phyloP scores from a whole-genome alignment of 2,888 invertebrate species.

The Autographa gamma region DNA sequence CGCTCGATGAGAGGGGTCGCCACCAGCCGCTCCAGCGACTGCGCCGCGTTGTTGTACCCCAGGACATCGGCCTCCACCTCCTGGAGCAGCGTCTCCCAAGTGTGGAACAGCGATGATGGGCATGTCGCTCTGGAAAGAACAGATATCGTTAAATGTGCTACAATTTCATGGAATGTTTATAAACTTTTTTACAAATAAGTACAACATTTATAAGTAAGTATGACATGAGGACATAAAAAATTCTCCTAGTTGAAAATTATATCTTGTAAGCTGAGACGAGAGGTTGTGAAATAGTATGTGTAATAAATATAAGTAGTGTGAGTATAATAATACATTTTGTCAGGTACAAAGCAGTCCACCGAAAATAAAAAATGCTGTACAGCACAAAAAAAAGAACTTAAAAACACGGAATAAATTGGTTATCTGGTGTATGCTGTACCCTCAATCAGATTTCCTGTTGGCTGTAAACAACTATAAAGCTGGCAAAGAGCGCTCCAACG shows the following conservation, averaged over 20 bases:
- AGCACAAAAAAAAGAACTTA: too few relatives aligned
- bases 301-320: too few relatives aligned
- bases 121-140: constrained; percentile 91
- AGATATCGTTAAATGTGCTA: not conserved
- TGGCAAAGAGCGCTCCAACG: not conserved
- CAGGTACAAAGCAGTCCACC: too few relatives aligned
- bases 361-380: too few relatives aligned
- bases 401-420: not conserved
- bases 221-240: too few relatives aligned
- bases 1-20: constrained; percentile 95
- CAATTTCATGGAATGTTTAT: too few relatives aligned
- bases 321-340: too few relatives aligned
- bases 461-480: not conserved
- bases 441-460: not conserved
- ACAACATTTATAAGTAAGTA: too few relatives aligned
- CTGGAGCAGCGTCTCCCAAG: constrained; percentile 96
- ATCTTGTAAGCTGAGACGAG: too few relatives aligned
- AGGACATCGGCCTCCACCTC: constrained; percentile 97
- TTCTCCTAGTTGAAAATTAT: too few relatives aligned
- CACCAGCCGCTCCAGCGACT: constrained; percentile 93
- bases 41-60: constrained; percentile 95
- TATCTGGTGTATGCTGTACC: not conserved
- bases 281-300: too few relatives aligned
- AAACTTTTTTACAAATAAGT: too few relatives aligned
- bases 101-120: constrained; percentile 94